A percentile compares a stretch with the other conserved stretches of the same genome.
phyloP scores from a whole-genome alignment of 2,797 vertebrate genomes.

The Telmatherina bonti region DNA sequence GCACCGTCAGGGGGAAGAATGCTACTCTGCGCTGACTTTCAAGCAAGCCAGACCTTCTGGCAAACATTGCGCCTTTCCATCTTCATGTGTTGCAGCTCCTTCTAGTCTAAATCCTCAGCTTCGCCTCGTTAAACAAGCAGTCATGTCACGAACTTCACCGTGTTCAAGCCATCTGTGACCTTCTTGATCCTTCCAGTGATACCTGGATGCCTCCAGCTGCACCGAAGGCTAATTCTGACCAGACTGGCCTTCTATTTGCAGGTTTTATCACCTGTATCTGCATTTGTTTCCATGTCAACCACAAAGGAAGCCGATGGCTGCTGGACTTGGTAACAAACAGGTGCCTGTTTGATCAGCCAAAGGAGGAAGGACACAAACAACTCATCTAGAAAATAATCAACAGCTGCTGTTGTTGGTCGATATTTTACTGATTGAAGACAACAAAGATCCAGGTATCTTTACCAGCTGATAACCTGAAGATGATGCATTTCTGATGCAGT shows the following conservation, averaged over 20 bases:
- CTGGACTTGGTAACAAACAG: not conserved
- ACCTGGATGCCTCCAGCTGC: too few relatives aligned
- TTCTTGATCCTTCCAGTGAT: not conserved
- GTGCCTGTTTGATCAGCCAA: not conserved
- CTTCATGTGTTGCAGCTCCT: conserved; percentile 29
- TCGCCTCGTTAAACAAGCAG: conserved; percentile 12
- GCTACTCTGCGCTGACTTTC: conserved; percentile 61
- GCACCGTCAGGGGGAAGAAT: conserved; percentile 66
- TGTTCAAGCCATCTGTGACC: not conserved
- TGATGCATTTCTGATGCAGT: too few relatives aligned
- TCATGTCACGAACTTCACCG: not conserved
- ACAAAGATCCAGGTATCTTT: too few relatives aligned
- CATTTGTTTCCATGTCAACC: accelerated
- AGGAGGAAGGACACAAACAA: not conserved
- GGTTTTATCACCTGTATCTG: not conserved
- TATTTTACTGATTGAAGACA: not conserved
- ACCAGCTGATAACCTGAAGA: too few relatives aligned
- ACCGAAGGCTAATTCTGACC: too few relatives aligned
- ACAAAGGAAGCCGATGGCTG: not conserved
- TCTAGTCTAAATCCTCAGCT: conserved; percentile 14
- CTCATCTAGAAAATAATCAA: not conserved
- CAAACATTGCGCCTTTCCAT: conserved; percentile 57
- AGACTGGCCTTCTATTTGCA: not conserved
- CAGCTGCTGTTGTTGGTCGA: not conserved
- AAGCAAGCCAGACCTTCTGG: conserved; percentile 35